Percentiles rank a stretch among this genome's conserved stretches.
These are phyloP conservation scores for Melanerpes formicivorus DNA, from an alignment of 2,113 vertebrate genomes.

Conservation along the genomic window DNA sequence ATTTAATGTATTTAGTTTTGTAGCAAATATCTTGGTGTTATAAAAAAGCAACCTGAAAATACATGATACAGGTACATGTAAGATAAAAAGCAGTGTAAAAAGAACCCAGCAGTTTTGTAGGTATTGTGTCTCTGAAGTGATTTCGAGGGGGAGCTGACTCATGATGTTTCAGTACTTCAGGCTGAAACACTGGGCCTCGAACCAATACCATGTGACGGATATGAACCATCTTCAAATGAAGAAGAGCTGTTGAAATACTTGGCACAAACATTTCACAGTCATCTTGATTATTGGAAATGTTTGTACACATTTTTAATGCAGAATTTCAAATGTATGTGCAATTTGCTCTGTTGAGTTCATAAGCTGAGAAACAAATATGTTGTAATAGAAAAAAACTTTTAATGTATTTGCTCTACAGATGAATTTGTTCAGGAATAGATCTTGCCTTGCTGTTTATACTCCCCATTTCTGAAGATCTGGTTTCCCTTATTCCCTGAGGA, in stretches of 20 bases:
- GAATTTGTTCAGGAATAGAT: conserved; percentile 4
- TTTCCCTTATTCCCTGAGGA: neutral
- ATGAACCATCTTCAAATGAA: conserved; percentile 20
- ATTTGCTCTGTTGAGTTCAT: neutral
- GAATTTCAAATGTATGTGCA: conserved; percentile 44
- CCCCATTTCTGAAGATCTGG: neutral
- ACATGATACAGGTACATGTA: neutral
- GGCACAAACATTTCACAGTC: conserved; percentile 56
- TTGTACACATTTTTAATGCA: conserved; percentile 60
- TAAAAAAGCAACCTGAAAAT: neutral
- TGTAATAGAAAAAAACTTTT: conserved; percentile 26
- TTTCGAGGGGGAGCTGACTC: conserved; percentile 42
- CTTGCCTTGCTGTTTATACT: neutral
- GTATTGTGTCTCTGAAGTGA: neutral
- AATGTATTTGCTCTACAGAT: neutral
- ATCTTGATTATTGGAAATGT: conserved; percentile 59
- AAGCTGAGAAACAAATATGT: conserved; percentile 50
- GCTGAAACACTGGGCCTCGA: conserved; percentile 54
- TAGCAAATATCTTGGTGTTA: neutral
- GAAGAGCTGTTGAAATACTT: conserved; percentile 52
- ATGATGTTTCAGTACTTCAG: conserved; percentile 20
- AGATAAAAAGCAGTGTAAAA: neutral
- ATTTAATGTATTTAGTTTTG: neutral
- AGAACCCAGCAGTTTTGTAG: neutral
- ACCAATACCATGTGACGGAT: conserved; percentile 40